phyloP scores from a whole-genome alignment of 2,797 vertebrate species.

The Gallinago nigripennis region DNA sequence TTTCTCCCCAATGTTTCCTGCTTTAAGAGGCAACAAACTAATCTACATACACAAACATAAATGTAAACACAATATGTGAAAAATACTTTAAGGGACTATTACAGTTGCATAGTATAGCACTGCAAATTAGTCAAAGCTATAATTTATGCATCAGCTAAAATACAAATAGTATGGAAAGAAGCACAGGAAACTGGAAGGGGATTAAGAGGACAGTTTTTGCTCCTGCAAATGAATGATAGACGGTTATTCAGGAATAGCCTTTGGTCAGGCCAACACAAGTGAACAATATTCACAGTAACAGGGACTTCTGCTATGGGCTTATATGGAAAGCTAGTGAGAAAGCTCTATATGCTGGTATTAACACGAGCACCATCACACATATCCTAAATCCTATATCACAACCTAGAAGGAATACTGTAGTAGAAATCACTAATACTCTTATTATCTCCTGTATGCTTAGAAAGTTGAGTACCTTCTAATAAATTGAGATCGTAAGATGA shows the following conservation, averaged over 20 bases:
- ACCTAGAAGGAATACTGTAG: neutral
- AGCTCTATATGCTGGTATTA: neutral
- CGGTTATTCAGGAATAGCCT: neutral
- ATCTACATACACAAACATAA: neutral
- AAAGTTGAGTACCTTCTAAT: slow-evolving; percentile 83
- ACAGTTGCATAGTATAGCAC: neutral
- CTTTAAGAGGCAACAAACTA: slow-evolving; percentile 4
- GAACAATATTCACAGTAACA: neutral
- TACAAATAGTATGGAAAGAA: neutral
- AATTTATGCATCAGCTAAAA: neutral
- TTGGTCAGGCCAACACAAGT: neutral
- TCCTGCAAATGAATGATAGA: neutral
- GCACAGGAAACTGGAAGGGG: neutral
- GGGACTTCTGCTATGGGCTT: neutral
- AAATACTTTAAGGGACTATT: neutral
- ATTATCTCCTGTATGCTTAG: neutral
- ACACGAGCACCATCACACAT: neutral
- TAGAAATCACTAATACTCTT: neutral
- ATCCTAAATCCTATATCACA: neutral
- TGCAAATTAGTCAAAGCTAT: neutral
- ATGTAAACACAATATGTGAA: neutral
- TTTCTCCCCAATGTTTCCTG: neutral
- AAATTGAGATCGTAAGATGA: slow-evolving; percentile 80
- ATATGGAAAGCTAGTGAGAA: neutral
- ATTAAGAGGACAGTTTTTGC: neutral